Base-by-base conservation (phyloP, 2,797 vertebrate genomes). In the Atherinosoma microstoma region DNA sequence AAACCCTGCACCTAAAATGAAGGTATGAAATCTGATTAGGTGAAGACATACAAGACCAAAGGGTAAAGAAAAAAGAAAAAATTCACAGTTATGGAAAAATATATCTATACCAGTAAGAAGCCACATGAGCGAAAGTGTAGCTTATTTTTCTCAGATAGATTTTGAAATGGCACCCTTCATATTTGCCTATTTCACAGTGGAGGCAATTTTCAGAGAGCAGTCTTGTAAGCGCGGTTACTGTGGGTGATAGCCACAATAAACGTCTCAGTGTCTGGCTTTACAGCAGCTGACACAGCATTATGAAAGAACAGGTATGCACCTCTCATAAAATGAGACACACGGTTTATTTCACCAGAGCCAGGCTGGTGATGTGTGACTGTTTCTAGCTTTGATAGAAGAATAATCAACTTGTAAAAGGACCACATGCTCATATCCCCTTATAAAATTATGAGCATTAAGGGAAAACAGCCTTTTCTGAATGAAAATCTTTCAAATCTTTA, bases 271-370 rank as follows among this genome's bases (percentile, higher is more conserved):
- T 82, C 47, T 79, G 78, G 15, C 58, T 84, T 87, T 77, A 82
- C 34, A 36, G 70, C 76, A 79, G 82, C 87, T 89, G 85, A 89
- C 77, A 30, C 73, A 68, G 87, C 85, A 40, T 3, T 42, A 64
- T 59, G 72, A 71, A 70, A 8, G 38, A 60, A 49, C 58, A 73
- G 75, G 74, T 76, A 45, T 56, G 47, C 56, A 51, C 58, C 58
- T 71, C 47, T 40, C 36, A 18, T 74, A 59, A 79, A 76, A 70
- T 63, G 47, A 75, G 42, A 62, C 3, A 5, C 62, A 59, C 22
- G 42, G 64, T 64, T 79, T 38, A 53, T n/a, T 51, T 60, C 58
- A 71, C 71, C 47, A 10, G 73, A 57, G 65, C n/a, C 9, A 0
- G 12, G 10, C 24, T 3, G n/a, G 3, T 22, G 30, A 47, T 24